phyloP scores from a whole-genome alignment of 2,797 vertebrate genomes.

The Pristis pectinata region DNA sequence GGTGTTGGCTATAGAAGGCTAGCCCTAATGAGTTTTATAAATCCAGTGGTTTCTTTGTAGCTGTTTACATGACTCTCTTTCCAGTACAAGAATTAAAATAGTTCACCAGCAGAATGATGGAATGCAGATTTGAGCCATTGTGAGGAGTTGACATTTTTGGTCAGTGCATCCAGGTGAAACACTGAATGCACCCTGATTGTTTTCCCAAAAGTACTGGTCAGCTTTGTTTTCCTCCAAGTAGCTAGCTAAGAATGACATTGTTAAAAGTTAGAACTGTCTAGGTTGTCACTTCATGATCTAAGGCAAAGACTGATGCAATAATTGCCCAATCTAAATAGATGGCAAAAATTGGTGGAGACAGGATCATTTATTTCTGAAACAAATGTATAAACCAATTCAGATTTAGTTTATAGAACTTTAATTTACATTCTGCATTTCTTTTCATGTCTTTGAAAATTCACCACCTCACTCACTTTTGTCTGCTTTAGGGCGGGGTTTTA shows the following conservation, averaged over 20 bases:
- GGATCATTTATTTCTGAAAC: background rate
- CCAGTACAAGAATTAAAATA: background rate
- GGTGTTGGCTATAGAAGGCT: background rate
- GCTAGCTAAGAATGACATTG: background rate
- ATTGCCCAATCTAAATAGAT: background rate
- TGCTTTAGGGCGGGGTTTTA: slow-evolving; percentile 81
- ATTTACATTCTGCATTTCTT: background rate
- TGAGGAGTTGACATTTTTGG: background rate
- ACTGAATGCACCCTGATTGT: background rate
- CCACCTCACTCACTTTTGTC: slow-evolving; percentile 13
- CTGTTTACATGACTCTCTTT: background rate
- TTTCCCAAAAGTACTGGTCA: background rate
- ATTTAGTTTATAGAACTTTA: background rate
- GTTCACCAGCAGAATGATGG: background rate
- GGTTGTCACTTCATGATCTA: background rate
- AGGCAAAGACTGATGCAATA: background rate
- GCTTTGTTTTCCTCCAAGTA: background rate
- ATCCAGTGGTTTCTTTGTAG: background rate
- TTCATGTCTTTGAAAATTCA: background rate
- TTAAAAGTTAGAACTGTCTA: background rate
- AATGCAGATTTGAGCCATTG: background rate
- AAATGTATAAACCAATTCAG: background rate
- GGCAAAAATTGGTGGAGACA: background rate
- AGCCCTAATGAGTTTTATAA: background rate
- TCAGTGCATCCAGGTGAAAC: background rate